A percentile compares a stretch with the other conserved stretches of the same genome.
These are phyloP conservation scores for Melikaiella ostensackeni DNA, from an alignment of 2,888 invertebrate genomes.

Conservation along the genomic window DNA sequence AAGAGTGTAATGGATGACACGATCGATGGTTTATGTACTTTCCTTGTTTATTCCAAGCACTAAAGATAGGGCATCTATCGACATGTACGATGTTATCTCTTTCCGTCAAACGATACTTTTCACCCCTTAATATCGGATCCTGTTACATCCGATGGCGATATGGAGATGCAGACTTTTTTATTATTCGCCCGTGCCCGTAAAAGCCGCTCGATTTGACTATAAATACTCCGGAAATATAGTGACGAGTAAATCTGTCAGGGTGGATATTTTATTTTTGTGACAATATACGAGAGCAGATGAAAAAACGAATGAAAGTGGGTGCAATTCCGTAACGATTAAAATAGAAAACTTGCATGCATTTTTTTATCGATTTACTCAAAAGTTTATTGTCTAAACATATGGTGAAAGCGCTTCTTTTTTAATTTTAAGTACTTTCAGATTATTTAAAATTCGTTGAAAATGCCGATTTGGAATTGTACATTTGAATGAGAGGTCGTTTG, in stretches of 20 bases:
- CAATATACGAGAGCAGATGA: not conserved
- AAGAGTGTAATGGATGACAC: slow-evolving; percentile 11
- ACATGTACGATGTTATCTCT: slow-evolving; percentile 32
- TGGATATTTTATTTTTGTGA: not conserved
- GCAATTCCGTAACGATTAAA: not conserved
- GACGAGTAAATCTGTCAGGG: slow-evolving; percentile 47
- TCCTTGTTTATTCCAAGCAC: slow-evolving; percentile 22
- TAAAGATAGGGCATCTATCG: slow-evolving; percentile 22
- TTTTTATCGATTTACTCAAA: too few relatives aligned
- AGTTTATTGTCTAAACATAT: too few relatives aligned
- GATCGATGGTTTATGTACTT: slow-evolving; percentile 15
- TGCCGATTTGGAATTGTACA: too few relatives aligned
- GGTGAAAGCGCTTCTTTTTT: too few relatives aligned
- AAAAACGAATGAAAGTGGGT: slow-evolving; percentile 14
- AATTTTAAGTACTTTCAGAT: too few relatives aligned
- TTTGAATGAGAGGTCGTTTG: too few relatives aligned
- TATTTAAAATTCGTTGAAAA: too few relatives aligned
- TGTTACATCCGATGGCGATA: slow-evolving; percentile 41
- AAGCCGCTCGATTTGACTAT: slow-evolving; percentile 56
- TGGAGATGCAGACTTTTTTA: slow-evolving; percentile 37
- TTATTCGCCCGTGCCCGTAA: slow-evolving; percentile 36
- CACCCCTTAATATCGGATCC: slow-evolving; percentile 20
- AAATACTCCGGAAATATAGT: slow-evolving; percentile 56
- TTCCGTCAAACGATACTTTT: slow-evolving; percentile 23
- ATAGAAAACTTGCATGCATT: too few relatives aligned